Conservation (phyloP, 2,888 invertebrate genomes). For the Lottia scabra region DNA sequence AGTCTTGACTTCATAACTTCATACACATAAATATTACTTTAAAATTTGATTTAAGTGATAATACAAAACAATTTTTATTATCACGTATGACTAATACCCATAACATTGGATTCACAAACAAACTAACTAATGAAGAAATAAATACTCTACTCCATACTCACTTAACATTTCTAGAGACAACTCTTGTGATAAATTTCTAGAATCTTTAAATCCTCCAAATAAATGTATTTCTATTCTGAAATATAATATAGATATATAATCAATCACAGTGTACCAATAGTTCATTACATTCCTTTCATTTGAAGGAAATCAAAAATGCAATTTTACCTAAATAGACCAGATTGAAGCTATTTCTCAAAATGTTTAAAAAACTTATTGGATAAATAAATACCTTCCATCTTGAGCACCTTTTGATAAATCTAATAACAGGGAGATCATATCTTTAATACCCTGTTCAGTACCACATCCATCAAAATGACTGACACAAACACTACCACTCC, state of each 20-base stretch:
- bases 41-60: too few relatives aligned
- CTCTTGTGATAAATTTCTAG: slow-evolving; percentile 87
- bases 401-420: slow-evolving; percentile 76
- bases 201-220: slow-evolving; percentile 91
- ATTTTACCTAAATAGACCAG: too few relatives aligned
- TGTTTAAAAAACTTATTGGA: neutral
- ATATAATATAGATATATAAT: slow-evolving; percentile 10
- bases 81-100: too few relatives aligned
- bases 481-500: slow-evolving; percentile 84
- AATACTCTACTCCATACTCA: slow-evolving; percentile 71
- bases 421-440: slow-evolving; percentile 87
- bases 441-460: slow-evolving; percentile 84
- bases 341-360: too few relatives aligned
- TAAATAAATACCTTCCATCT: slow-evolving; percentile 43
- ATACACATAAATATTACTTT: too few relatives aligned
- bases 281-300: too few relatives aligned
- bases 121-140: too few relatives aligned
- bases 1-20: too few relatives aligned
- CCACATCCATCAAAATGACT: slow-evolving; percentile 77
- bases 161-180: slow-evolving; percentile 90
- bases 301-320: too few relatives aligned
- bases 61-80: too few relatives aligned
- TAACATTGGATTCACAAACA: too few relatives aligned
- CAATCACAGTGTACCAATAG: too few relatives aligned
- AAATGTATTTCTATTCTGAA: slow-evolving; percentile 86